phyloP scores from a whole-genome alignment of 30 jellyfish, hydroid and myxozoan genomes.

The Aurelia aurita region DNA sequence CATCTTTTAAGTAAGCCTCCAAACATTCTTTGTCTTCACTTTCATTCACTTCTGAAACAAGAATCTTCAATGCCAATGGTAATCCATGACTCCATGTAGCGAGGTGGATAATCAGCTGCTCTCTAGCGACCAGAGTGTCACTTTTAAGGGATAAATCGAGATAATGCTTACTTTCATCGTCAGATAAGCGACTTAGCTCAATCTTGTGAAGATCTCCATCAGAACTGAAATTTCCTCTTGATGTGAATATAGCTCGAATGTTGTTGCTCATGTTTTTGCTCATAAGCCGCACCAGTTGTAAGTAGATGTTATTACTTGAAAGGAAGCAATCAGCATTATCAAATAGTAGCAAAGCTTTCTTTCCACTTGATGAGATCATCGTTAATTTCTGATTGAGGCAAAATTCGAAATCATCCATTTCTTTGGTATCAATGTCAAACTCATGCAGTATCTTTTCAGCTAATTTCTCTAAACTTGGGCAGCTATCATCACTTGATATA shows the following conservation, averaged over 20 bases:
- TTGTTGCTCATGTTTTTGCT: neutral
- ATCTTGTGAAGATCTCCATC: too few relatives aligned
- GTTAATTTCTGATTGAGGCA: neutral
- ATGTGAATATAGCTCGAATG: conserved; percentile 1
- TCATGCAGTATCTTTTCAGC: conserved; percentile 19
- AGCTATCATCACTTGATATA: neutral
- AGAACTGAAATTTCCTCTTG: too few relatives aligned
- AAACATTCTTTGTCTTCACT: neutral
- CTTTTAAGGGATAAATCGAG: neutral
- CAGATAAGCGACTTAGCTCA: neutral
- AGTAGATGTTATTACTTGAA: neutral
- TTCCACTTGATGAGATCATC: neutral
- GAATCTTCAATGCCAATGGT: conserved; percentile 16
- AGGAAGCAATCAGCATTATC: conserved; percentile 35
- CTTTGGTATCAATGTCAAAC: conserved; percentile 16
- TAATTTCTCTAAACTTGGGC: neutral
- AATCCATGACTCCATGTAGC: conserved; percentile 3
- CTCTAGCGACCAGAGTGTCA: neutral
- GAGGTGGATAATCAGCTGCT: neutral
- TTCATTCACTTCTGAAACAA: conserved; percentile 7
- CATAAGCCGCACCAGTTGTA: neutral
- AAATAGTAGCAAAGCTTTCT: conserved; percentile 14
- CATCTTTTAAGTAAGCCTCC: conserved; percentile 13
- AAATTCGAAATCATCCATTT: neutral
- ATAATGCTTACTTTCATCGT: neutral